Base-by-base conservation (phyloP, 1,140 invertebrate genomes). In the Calliphora vicina region DNA sequence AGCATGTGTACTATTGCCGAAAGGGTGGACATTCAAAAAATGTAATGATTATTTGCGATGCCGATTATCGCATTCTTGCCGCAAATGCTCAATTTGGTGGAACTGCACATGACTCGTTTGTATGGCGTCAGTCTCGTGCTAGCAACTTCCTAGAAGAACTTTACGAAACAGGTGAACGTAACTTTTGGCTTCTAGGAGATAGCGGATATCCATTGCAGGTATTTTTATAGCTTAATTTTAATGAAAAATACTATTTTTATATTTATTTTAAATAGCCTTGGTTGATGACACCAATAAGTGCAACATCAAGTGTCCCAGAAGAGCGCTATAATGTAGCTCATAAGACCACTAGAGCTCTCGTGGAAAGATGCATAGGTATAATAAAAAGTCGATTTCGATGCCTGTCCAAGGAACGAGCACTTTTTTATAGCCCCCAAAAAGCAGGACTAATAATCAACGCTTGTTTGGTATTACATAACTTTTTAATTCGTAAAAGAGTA, bases 121-220 rank as follows among this genome's bases (percentile, higher is more conserved):
- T 67, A 20, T 67, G 57, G 57, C 57, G 57, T n/a, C 13, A 17
- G 6, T 67, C 57, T 10, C 57, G 20, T 10, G 17, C 57, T 20
- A 10, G 17, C 57, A 67, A 17, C 6, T n/a, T 20, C 17, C 57
- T 67, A n/a, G 57, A 67, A 67, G 57, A 67, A 5, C 20, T 67
- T 15, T 67, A 67, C 17, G 13, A 15, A 4, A 17, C 4, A 67
- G 57, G 6, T 67, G 57, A 67, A n/a, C 57, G 57, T 17, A 67
- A 67, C 17, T 67, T 67, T 67, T 67, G 57, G 57, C 57, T 67
- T 67, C 57, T 67, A n/a, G 57, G 57, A 67, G 57, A 67, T 17
- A 67, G 57, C 57, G 57, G 57, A 67, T 67, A 67, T 67, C 57
- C 57, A 8, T 17, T 67, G 17, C 57, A 67, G 57, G 57, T 67